Base-by-base conservation (phyloP, 2,797 vertebrate genomes). In the Staurois parvus region DNA sequence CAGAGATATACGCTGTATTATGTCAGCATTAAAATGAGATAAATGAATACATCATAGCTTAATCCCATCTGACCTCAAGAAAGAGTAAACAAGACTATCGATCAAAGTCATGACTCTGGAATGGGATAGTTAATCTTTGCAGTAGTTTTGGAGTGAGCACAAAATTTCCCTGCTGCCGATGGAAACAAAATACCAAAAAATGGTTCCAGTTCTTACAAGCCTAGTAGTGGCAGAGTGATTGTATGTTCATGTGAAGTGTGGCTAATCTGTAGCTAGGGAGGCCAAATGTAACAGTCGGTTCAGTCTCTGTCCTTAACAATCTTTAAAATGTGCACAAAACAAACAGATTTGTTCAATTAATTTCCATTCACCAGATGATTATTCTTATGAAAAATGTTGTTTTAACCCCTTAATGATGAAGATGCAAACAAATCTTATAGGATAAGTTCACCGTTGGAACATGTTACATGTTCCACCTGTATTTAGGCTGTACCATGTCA, bases 51-150 rank as follows among this genome's bases (percentile, higher is more conserved):
- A 81, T 79, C 72, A 75, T n/a, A 26, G 64, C 34, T 29, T 69
- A 81, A 56, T 81, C 79, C 64, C 72, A 76, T 81, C 34, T 73
- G 62, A 85, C 78, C 66, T 45, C 30, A 81, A 69, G 26, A 70
- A 76, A 59, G 66, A 76, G 84, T 85, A 85, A 85, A 85, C 84
- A 85, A 76, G 66, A 34, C 79, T 48, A 85, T 85, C 24, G 40
- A 81, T 85, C 84, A 85, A 59, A 76, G 79, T 75, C 84, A 48
- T 37, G 42, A 75, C 42, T 74, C 70, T 40, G 40, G 76, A 76
- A 45, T 75, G 19, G 34, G 48, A 72, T 76, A 81, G 32, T 85
- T 85, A 68, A 81, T 85, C 78, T 85, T 72, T 72, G 76, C 69
- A 74, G 84, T 42, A 67, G 64, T 34, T 70, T 84, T 37, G 76